Conservation (phyloP, 2,797 vertebrate species). For the Philypnodon macrostomus region DNA sequence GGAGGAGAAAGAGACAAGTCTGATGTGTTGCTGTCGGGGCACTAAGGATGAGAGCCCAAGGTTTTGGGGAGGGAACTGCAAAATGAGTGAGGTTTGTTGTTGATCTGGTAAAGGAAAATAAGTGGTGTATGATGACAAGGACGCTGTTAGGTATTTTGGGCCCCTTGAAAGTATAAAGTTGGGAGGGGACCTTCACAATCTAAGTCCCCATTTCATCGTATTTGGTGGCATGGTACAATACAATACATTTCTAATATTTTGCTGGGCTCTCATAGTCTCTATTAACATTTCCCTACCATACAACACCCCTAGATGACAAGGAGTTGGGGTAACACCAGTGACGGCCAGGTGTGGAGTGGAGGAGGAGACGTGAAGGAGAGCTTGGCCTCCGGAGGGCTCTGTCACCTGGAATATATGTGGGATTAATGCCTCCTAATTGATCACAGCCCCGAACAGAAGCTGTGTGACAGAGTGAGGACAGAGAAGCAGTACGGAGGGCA, state of each 20-base stretch:
- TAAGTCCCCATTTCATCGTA: too few species aligned
- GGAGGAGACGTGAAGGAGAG: slow-evolving; percentile 59
- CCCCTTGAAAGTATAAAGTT: too few species aligned
- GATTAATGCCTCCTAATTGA: slow-evolving; percentile 78
- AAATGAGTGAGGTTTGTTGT: slow-evolving; percentile 28
- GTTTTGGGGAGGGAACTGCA: slow-evolving; percentile 9
- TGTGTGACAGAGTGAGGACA: slow-evolving; percentile 54
- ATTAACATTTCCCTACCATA: too few species aligned
- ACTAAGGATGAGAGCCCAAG: slow-evolving; percentile 35
- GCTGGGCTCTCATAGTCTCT: too few species aligned
- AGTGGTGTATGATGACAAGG: slow-evolving; percentile 12
- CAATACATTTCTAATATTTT: too few species aligned
- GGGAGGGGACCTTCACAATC: too few species aligned
- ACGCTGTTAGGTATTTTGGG: too few species aligned
- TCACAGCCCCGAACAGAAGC: slow-evolving; percentile 64
- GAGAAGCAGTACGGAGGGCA: slow-evolving; percentile 42
- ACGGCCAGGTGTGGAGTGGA: slow-evolving; percentile 52
- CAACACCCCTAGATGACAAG: slow-evolving; percentile 13
- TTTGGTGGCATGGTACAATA: too few species aligned
- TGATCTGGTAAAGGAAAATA: slow-evolving; percentile 20
- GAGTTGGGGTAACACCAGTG: slow-evolving; percentile 37
- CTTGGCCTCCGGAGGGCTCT: slow-evolving; percentile 57
- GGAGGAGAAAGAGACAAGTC: slow-evolving; percentile 25
- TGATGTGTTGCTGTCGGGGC: slow-evolving; percentile 59
- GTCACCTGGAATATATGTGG: slow-evolving; percentile 71